These are phyloP conservation scores for Ceratina japonica DNA, from an alignment of 1,140 invertebrate species.

Conservation along the genomic window DNA sequence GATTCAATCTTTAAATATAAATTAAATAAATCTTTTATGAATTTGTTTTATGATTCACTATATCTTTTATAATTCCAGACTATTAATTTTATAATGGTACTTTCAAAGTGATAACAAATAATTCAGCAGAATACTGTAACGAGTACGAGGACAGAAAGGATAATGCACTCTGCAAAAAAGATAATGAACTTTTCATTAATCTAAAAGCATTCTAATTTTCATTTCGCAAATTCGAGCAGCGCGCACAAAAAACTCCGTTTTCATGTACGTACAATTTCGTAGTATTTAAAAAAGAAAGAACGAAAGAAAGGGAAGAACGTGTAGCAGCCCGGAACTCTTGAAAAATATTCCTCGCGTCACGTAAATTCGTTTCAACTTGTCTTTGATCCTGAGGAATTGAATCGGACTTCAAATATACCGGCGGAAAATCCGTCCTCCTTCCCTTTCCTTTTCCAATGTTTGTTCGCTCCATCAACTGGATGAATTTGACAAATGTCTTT, in stretches of 20 bases:
- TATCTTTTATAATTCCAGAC: too few species aligned
- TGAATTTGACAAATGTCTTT: constrained; percentile 41
- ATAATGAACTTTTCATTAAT: background rate
- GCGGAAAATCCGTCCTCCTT: constrained; percentile 14
- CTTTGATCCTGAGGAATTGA: constrained; percentile 42
- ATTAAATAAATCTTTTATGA: background rate
- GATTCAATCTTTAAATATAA: too few species aligned
- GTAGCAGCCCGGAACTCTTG: background rate
- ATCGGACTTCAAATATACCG: constrained; percentile 29
- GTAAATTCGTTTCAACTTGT: constrained; percentile 34
- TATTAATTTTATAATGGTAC: too few species aligned
- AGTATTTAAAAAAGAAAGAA: constrained; percentile 1
- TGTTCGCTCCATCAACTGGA: constrained; percentile 24
- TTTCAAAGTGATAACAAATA: too few species aligned
- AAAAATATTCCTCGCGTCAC: constrained; percentile 23
- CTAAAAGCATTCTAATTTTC: background rate
- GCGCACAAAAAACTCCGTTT: background rate
- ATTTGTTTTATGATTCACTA: too few species aligned
- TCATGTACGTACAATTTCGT: background rate
- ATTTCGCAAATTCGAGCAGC: background rate
- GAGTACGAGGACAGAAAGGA: background rate
- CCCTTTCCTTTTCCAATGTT: background rate
- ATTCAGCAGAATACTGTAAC: background rate
- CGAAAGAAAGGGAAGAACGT: background rate
- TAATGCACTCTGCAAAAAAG: background rate